Base-by-base conservation (phyloP, 2,797 vertebrate species). In the Salarias fasciatus region DNA sequence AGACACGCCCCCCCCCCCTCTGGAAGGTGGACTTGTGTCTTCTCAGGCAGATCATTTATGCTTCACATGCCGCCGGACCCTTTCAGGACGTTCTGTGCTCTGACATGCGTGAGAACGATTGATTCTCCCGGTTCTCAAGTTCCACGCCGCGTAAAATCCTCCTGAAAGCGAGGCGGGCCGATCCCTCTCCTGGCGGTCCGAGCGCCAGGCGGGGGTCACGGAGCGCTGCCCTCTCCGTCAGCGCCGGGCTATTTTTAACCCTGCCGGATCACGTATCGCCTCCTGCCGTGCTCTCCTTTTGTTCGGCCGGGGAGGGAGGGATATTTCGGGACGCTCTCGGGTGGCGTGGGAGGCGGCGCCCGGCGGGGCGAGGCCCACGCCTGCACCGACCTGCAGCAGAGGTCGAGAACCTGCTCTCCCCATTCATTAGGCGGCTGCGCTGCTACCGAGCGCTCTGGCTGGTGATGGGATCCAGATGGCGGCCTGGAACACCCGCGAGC, bases 391-490 rank as follows among this genome's bases (percentile, higher is more conserved):
- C 72, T 69, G 67, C 47, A 62, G 40, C 69, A 42, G 33, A 29
- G 50, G 13, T 51, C 72, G 40, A 45, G 65, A 70, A 68, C 40
- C 42, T 49, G 40, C 33, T 70, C 31, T 53, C 56, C 58, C 57
- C 63, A 55, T 69, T 86, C 63, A 69, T 84, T 79, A 77, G 48
- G 62, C 50, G 36, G 64, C 42, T 11, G 8, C 58, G 60, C 87
- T 91, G 87, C 93, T 90, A 89, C 88, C 86, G 86, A 50, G 88
- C 83, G 88, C 92, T 92, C 92, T 82, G 54, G 72, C 85, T 82
- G 15, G 66, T 49, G 93, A 96, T 95, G 88, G 92, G 90, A 94
- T 94, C 94, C 95, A 96, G 94, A 96, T 96, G 95, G 92, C 87
- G 69, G 47, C 67, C 92, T 94, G 93, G 92, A 95, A 93, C 93